These are phyloP conservation scores for Zoroaster sp. DNA, from an alignment of 53 echinoderm and acorn worm genomes.

Conservation along the genomic window DNA sequence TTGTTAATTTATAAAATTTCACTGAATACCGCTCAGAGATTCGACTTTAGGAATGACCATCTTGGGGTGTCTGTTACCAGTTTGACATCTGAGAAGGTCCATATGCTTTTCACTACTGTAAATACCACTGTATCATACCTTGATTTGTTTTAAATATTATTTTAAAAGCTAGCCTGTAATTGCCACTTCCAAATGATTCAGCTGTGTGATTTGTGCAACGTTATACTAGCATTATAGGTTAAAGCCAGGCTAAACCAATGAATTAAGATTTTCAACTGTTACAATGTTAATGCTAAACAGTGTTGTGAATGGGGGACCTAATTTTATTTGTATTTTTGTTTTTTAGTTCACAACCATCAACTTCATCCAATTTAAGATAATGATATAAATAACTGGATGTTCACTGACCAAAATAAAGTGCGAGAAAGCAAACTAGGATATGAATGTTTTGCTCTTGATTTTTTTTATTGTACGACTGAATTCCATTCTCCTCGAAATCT, in stretches of 20 bases:
- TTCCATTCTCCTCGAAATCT: too few species aligned
- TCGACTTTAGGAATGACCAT: neutral
- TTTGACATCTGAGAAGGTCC: neutral
- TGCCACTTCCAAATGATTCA: neutral
- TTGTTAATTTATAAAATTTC: neutral
- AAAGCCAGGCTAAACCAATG: conserved; percentile 11
- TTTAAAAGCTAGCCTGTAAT: neutral
- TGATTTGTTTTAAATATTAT: neutral
- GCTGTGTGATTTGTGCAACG: neutral
- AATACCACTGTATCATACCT: conserved; percentile 33
- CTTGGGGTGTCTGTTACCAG: neutral
- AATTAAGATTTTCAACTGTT: neutral
- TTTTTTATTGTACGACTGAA: neutral
- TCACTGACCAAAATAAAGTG: conserved; percentile 45
- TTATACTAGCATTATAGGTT: conserved; percentile 25
- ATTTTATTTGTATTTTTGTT: neutral
- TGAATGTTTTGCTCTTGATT: neutral
- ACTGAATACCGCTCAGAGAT: neutral
- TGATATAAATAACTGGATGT: conserved; percentile 16
- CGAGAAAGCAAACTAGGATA: neutral
- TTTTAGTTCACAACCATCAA: conserved; percentile 23
- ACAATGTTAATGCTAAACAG: neutral
- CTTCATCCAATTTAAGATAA: conserved; percentile 8
- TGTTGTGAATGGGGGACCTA: neutral
- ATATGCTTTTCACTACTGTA: conserved; percentile 3